phyloP scores from a whole-genome alignment of 1,140 invertebrate species.

The Macrostomum lignano region DNA sequence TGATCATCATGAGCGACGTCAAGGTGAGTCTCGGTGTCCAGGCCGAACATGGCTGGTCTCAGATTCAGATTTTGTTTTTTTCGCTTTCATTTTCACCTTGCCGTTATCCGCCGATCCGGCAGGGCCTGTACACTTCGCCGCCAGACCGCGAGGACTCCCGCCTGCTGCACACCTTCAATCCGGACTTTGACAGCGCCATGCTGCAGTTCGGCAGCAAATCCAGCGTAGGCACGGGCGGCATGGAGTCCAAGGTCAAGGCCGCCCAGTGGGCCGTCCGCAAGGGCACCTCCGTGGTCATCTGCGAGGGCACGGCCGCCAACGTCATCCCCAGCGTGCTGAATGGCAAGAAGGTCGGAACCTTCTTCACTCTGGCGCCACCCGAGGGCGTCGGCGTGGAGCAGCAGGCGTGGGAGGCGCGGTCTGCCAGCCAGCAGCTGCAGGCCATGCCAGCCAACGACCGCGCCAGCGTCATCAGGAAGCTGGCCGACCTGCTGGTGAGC shows the following conservation, averaged over 20 bases:
- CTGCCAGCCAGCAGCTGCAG: conserved; percentile 50
- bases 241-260: conserved; percentile 84
- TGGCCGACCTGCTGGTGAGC: conserved; percentile 55
- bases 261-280: conserved; percentile 62
- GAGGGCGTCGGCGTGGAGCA: conserved; percentile 15
- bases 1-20: conserved; percentile 91
- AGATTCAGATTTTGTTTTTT: too few species aligned
- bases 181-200: conserved; percentile 35
- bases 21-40: too few species aligned
- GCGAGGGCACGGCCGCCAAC: conserved; percentile 75
- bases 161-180: conserved; percentile 58
- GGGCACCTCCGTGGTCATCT: conserved; percentile 81
- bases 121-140: conserved; percentile 77
- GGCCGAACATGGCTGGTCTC: too few species aligned
- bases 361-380: conserved; percentile 55
- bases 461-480: conserved; percentile 48
- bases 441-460: conserved; percentile 45
- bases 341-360: conserved; percentile 78
- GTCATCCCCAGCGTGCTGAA: conserved; percentile 65
- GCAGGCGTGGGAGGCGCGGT: conserved; percentile 21
- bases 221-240: conserved; percentile 75
- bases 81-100: too few species aligned
- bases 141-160: conserved; percentile 70
- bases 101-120: too few species aligned
- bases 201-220: conserved; percentile 80